These are phyloP conservation scores for Strix occidentalis DNA, from an alignment of 2,797 vertebrate species.

Conservation along the genomic window DNA sequence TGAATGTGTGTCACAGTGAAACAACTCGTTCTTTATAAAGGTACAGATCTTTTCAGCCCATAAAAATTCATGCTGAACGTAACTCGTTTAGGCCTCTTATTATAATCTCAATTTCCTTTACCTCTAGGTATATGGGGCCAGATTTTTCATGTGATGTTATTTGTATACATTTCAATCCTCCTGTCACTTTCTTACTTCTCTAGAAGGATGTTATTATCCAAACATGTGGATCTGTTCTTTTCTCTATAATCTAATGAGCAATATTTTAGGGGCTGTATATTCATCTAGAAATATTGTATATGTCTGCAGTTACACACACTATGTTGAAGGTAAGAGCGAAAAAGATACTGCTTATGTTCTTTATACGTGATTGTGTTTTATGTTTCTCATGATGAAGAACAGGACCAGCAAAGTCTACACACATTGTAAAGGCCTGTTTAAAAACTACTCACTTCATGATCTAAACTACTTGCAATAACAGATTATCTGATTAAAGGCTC, in stretches of 20 bases:
- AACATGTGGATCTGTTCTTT: conserved; percentile 43
- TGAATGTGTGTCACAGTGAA: not conserved
- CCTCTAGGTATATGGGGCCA: not conserved
- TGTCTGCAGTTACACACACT: not conserved
- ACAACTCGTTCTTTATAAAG: not conserved
- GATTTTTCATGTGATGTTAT: not conserved
- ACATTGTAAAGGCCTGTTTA: conserved; percentile 33
- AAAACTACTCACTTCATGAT: conserved; percentile 48
- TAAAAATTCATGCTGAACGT: not conserved
- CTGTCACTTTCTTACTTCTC: not conserved
- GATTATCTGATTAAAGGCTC: conserved; percentile 41
- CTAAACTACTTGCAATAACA: conserved; percentile 48
- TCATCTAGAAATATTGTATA: conserved; percentile 25
- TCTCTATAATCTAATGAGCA: conserved; percentile 27
- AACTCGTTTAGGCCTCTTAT: not conserved
- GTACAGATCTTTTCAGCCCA: not conserved
- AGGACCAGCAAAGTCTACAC: conserved; percentile 6
- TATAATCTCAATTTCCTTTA: not conserved
- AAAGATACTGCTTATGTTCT: conserved; percentile 5
- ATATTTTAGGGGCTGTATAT: conserved; percentile 17
- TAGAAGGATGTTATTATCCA: conserved; percentile 21
- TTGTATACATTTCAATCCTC: not conserved
- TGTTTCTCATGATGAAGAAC: conserved; percentile 41
- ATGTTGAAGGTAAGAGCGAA: not conserved
- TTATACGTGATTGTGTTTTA: not conserved